A percentile compares a stretch with the other conserved stretches of the same genome.
phyloP scores from a whole-genome alignment of 1,140 invertebrate genomes.

The Musca domestica region DNA sequence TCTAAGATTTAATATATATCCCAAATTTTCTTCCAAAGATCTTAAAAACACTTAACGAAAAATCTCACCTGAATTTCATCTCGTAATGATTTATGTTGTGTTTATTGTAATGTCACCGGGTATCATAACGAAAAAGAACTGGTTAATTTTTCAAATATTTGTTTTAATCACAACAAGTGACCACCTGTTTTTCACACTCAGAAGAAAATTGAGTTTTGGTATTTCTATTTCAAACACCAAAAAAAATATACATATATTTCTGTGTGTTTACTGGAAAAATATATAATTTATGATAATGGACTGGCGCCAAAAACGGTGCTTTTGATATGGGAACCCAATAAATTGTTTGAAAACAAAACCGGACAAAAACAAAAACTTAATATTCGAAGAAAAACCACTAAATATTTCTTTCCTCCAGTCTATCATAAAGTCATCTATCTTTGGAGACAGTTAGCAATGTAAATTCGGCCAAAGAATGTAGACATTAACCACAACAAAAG shows the following conservation, averaged over 20 bases:
- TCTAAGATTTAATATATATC: no score
- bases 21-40: no score
- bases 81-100: no score
- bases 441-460: no score
- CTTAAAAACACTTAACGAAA: no score
- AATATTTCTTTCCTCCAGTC: not conserved
- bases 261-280: not conserved
- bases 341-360: not conserved
- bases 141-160: not conserved
- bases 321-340: not conserved
- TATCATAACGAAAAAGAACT: not conserved
- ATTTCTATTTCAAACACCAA: no score
- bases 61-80: no score
- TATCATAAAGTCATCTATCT: no score
- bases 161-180: not conserved
- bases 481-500: not conserved
- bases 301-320: constrained; percentile 11
- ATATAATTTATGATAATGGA: constrained; percentile 14
- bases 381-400: not conserved
- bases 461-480: no score
- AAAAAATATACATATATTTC: not conserved
- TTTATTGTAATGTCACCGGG: no score
- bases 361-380: not conserved
- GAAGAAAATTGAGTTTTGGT: no score
- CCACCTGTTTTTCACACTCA: constrained; percentile 15